Evolutionary conservation across 2,113 vertebrate genomes (phyloP).

Genomic region (Antigone vipio): DNA sequence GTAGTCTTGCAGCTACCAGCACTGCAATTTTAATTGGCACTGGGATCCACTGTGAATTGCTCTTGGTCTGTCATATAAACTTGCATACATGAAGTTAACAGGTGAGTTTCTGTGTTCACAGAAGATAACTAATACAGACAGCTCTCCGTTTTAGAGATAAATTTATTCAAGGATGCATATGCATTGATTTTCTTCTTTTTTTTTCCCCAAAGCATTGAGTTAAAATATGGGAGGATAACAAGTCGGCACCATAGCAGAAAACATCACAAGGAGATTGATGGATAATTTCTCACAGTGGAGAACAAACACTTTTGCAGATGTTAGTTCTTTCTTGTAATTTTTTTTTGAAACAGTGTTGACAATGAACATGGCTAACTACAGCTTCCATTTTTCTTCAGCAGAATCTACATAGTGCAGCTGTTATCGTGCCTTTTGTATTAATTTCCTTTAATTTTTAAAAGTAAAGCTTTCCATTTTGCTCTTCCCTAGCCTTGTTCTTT

Average conservation of each 20-base stretch:
- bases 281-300: slow-evolving; percentile 7
- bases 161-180: not conserved
- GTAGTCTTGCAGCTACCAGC: not conserved
- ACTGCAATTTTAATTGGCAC: slow-evolving; percentile 16
- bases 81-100: not conserved
- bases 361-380: not conserved
- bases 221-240: not conserved
- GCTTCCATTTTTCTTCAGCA: not conserved
- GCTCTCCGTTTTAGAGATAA: not conserved
- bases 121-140: not conserved
- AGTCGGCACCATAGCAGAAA: not conserved
- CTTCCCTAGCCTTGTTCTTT: not conserved
- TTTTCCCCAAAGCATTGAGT: not conserved
- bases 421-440: not conserved
- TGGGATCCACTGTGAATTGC: not conserved
- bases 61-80: not conserved
- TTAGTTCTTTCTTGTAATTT: not conserved
- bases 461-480: not conserved
- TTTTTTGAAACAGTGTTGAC: not conserved
- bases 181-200: not conserved
- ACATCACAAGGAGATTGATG: not conserved
- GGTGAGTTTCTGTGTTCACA: not conserved
- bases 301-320: slow-evolving; percentile 17
- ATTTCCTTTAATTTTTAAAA: not conserved
- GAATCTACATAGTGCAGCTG: not conserved